A percentile compares a stretch with the other conserved stretches of the same genome.
Evolutionary conservation across 2,113 vertebrate genomes (phyloP).

Genomic region (Paraplagusia blochii): DNA sequence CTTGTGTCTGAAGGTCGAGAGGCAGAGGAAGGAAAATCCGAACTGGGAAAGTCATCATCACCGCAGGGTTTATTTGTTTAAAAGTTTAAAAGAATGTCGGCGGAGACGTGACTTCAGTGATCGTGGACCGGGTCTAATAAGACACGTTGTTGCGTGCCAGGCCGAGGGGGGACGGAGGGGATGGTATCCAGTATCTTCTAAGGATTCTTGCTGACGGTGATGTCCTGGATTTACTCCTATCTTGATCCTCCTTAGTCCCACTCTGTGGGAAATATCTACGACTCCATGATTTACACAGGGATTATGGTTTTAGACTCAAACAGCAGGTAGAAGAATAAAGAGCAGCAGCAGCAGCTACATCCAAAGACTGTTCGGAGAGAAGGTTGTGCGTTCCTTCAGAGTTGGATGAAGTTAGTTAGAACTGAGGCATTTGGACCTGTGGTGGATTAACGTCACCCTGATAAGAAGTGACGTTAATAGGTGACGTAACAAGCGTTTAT

Average conservation of each 20-base stretch:
- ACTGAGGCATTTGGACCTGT: no score
- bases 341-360: neutral
- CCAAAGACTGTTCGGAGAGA: slow-evolving; percentile 3
- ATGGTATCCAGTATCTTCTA: slow-evolving; percentile 10
- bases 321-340: slow-evolving; percentile 7
- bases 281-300: slow-evolving; percentile 22
- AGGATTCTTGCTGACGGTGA: slow-evolving; percentile 30
- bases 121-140: neutral
- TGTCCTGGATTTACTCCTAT: slow-evolving; percentile 31
- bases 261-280: slow-evolving; percentile 29
- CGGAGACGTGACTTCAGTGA: slow-evolving; percentile 10
- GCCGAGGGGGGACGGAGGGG: neutral
- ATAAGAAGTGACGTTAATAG: no score
- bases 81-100: neutral
- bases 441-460: no score
- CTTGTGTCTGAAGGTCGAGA: slow-evolving; percentile 12
- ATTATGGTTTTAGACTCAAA: slow-evolving; percentile 26
- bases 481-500: no score
- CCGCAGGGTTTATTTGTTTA: slow-evolving; percentile 12
- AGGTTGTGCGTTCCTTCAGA: no score
- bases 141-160: slow-evolving; percentile 5
- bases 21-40: slow-evolving; percentile 9
- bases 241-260: slow-evolving; percentile 19
- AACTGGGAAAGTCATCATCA: slow-evolving; percentile 49
- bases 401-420: no score